Evolutionary conservation across 2,888 invertebrate genomes (phyloP).

Genomic region (Drosophila multiciliata): DNA sequence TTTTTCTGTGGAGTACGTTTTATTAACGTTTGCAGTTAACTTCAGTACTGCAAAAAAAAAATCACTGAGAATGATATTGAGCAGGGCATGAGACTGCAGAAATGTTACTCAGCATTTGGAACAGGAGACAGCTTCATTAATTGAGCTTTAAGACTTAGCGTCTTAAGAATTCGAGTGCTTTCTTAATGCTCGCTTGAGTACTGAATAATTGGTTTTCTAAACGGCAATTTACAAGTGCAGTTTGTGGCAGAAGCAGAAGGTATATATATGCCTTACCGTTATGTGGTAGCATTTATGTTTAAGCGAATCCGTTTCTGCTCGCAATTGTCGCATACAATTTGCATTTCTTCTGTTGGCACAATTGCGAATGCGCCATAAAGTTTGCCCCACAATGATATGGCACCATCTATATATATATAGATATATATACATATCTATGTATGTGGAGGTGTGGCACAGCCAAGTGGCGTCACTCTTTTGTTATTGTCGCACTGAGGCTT

Average conservation of each 20-base stretch:
- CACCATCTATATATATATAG: neutral
- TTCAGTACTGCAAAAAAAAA: neutral
- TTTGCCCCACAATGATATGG: constrained; percentile 32
- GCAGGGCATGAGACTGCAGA: neutral
- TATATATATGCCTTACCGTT: neutral
- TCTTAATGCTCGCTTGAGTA: neutral
- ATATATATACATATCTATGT: constrained; percentile 5
- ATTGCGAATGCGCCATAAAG: constrained; percentile 45
- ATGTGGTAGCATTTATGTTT: constrained; percentile 32
- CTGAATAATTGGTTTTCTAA: constrained; percentile 27
- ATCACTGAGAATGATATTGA: neutral
- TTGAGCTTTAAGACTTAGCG: neutral
- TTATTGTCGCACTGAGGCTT: constrained; percentile 46
- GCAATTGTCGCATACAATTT: constrained; percentile 44
- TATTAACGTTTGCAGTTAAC: neutral
- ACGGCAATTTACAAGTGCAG: constrained; percentile 1
- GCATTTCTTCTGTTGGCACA: constrained; percentile 53
- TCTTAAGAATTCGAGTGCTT: neutral
- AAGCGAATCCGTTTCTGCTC: constrained; percentile 41
- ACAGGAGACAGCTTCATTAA: neutral
- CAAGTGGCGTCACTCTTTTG: constrained; percentile 46
- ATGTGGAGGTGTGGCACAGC: constrained; percentile 21
- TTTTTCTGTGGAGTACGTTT: constrained; percentile 6
- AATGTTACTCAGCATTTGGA: neutral
- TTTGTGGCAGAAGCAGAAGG: neutral